Evolutionary conservation across 1,140 invertebrate genomes (phyloP), one percentile per base, ranked within the genome.

Genomic region (Caenorhabditis latens): DNA sequence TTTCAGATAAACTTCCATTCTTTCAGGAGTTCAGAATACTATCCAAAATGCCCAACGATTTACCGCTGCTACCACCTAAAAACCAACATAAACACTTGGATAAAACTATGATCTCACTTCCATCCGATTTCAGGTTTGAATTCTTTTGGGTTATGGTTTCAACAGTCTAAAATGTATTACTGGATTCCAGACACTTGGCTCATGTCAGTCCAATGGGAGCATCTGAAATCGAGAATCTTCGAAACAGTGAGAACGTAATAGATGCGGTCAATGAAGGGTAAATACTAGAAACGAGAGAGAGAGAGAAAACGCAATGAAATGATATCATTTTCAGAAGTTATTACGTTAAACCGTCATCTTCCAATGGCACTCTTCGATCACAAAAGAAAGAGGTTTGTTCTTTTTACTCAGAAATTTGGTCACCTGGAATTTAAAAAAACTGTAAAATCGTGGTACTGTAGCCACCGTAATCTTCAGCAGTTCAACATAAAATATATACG

Each of bases 51-150:
- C 71, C 71, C 43, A 79, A 79, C 21, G 71, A 79, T 24, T 50
- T 79, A 21, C 71, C 71, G 0, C 13, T 79, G 46, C n/a, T 79
- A 4, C 71, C 71, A 21, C 71, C 71, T 19, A 79, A 79, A 13
- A 79, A 79, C 13, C 71, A 79, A 46, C 71, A 32, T 0, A 79
- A 79, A 24, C 46, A 79, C 71, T 50, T 79, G 71, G 71, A 79
- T 79, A 79, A 79, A 79, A 24, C 46, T 24, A 79, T 79, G 71
- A 79, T 79, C 46, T 79, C 71, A 11, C n/a, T 50, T n/a, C 71
- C 71, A 13, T 50, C 71, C 4, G 46, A 79, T n/a, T 79, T 79
- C 46, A 79, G 71, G 71, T 79, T 63, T 53, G 50, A 14, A 11
- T 53, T 53, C 50, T 32, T 32, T 32, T 32, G 32, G 32, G 32